Percentiles rank a stretch among this genome's conserved stretches.
Conservation (phyloP, 1,140 invertebrate genomes). For the Octopus bimaculoides region DNA sequence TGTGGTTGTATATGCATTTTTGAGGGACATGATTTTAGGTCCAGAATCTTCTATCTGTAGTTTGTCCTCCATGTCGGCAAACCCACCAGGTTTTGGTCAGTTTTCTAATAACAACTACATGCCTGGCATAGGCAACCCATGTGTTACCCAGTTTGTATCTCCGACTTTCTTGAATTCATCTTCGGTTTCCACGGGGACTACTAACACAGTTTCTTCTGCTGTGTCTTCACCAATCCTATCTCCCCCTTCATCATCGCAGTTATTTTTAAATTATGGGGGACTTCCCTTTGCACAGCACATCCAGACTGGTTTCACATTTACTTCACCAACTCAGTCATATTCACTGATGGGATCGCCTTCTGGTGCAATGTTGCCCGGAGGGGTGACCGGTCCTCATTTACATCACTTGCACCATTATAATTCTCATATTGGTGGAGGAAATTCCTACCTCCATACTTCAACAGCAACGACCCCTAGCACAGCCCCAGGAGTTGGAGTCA, state of each 20-base stretch:
- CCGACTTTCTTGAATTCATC: background rate
- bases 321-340: slow-evolving; percentile 5
- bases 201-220: background rate
- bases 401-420: background rate
- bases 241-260: background rate
- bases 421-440: background rate
- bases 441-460: background rate
- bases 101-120: slow-evolving; percentile 13
- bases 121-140: background rate
- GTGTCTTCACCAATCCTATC: background rate
- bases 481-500: slow-evolving; percentile 9
- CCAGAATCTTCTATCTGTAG: background rate
- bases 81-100: background rate
- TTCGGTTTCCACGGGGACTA: background rate
- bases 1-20: background rate
- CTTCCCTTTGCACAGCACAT: slow-evolving; percentile 1
- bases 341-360: slow-evolving; percentile 1
- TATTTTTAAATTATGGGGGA: background rate
- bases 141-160: background rate
- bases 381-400: background rate
- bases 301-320: slow-evolving; percentile 7
- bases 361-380: background rate
- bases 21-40: slow-evolving; percentile 6
- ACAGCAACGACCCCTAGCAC: background rate
- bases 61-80: background rate